A percentile compares a stretch with the other conserved stretches of the same genome.
phyloP scores from a whole-genome alignment of 2,797 vertebrate species.

The Eidolon dupreanum region DNA sequence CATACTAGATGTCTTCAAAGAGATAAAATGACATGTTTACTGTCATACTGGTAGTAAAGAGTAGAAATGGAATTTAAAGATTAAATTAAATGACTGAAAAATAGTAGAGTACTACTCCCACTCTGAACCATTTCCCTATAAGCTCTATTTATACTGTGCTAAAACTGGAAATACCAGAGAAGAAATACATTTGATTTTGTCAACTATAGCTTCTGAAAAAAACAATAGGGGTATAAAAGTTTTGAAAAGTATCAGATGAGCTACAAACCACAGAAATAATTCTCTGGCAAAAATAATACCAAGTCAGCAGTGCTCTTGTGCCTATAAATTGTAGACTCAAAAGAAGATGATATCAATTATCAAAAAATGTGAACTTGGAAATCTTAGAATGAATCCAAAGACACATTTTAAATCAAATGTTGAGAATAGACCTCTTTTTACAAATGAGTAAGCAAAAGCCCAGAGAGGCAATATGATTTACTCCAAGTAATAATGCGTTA shows the following conservation, averaged over 20 bases:
- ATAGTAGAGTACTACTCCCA: background rate
- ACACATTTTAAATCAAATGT: background rate
- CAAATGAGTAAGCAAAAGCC: background rate
- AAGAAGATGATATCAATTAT: background rate
- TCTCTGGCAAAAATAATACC: background rate
- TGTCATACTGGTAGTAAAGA: background rate
- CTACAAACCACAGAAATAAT: background rate
- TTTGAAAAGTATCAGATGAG: background rate
- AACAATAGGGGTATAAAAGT: background rate
- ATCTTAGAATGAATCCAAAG: background rate
- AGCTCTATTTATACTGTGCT: background rate
- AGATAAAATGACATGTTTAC: background rate
- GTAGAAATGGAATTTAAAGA: background rate
- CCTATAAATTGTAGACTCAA: background rate
- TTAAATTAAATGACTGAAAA: background rate
- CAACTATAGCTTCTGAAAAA: background rate
- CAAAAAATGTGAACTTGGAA: background rate
- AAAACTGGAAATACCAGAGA: background rate
- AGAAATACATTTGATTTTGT: constrained; percentile 46
- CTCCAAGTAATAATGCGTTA: background rate
- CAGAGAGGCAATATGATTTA: background rate
- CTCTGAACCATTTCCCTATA: background rate
- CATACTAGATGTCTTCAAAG: background rate
- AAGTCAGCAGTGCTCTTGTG: background rate
- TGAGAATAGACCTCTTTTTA: background rate